Base-by-base conservation (phyloP, 2,113 vertebrate species). In the Murina feae region DNA sequence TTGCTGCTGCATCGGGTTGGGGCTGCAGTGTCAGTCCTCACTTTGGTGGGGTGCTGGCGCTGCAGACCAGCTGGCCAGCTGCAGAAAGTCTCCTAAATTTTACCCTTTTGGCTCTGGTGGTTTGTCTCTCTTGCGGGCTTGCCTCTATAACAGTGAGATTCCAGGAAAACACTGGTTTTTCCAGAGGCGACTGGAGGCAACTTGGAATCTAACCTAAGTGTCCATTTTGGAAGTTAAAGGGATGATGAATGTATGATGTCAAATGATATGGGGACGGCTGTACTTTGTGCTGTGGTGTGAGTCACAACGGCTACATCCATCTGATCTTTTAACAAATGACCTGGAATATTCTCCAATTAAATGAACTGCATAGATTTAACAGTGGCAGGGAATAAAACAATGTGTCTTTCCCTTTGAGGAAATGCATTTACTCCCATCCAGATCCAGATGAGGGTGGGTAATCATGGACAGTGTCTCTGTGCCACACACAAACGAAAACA, bases 291-390 rank as follows among this genome's bases (percentile, higher is more conserved):
- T 68, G 20, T 4, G 69, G 86, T 75, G 88, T 97, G 97, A 96
- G 94, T 96, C 96, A 96, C 85, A 96, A 83, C 94, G 83, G 96
- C 76, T 97, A 84, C 86, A 74, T 97, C 82, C 86, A 92, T 93
- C 84, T 97, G 91, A 79, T 82, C 91, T 96, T 93, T 79, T 95
- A 94, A 96, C 79, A 97, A 98, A 96, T 65, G 91, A 87, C 76
- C 92, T 75, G 13, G 60, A 96, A 97, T 89, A 30, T 95, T 96
- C 94, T 79, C 88, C 85, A 97, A 96, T 98, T 89, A 88, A 95
- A 84, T 93, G 95, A 97, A 96, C 72, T 39, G 78, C 13, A 82
- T 7, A 86, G 92, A 97, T 75, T 66, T 89, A 78, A 89, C 78
- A 86, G 83, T 75, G 78, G 11, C 11, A 66, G 75, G 30, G 72